phyloP scores from a whole-genome alignment of 2,888 invertebrate genomes.

The Julus scanicus region DNA sequence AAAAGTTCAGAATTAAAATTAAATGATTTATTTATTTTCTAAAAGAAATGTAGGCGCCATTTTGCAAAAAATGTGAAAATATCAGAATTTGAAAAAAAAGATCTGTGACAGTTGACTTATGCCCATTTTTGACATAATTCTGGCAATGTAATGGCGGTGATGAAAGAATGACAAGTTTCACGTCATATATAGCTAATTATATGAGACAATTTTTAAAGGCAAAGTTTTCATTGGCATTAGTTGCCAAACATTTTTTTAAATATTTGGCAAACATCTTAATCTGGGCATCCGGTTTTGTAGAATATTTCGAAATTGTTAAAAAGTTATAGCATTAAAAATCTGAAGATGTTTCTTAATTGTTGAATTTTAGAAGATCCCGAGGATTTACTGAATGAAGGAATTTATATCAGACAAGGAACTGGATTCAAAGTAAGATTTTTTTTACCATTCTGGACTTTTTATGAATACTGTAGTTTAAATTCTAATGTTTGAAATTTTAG shows the following conservation, averaged over 20 bases:
- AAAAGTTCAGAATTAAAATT: neutral
- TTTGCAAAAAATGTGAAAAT: no score
- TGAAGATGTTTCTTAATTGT: neutral
- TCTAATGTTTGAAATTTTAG: neutral
- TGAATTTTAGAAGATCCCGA: slow-evolving; percentile 44
- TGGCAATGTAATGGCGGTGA: slow-evolving; percentile 19
- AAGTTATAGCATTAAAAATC: neutral
- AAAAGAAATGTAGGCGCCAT: no score
- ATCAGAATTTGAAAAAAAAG: no score
- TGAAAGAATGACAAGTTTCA: slow-evolving; percentile 9
- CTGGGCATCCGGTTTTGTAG: neutral
- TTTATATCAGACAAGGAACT: slow-evolving; percentile 44
- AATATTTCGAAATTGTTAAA: neutral
- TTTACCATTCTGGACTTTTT: neutral
- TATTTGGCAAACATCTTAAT: neutral
- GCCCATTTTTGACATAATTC: neutral
- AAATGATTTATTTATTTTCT: neutral
- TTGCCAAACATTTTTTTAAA: neutral
- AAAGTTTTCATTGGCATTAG: neutral
- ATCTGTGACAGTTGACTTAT: neutral
- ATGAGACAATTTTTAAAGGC: neutral
- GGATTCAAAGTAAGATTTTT: slow-evolving; percentile 48
- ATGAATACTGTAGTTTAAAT: neutral
- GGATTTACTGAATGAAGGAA: slow-evolving; percentile 48
- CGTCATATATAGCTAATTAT: neutral